phyloP scores from a whole-genome alignment of 1,140 invertebrate genomes.

The Archegozetes longisetosus region DNA sequence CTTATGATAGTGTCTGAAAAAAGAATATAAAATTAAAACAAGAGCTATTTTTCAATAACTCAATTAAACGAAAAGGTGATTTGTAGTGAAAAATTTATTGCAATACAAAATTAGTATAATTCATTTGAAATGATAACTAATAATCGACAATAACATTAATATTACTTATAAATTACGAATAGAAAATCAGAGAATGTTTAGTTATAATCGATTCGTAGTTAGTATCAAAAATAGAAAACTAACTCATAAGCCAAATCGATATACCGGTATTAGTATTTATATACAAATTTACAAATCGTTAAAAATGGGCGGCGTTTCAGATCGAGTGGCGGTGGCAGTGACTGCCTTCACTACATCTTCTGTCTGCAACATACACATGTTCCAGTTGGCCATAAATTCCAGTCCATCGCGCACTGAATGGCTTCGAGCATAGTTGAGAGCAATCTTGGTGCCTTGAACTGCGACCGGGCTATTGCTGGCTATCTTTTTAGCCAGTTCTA shows the following conservation, averaged over 20 bases:
- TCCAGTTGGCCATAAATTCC: constrained; percentile 56
- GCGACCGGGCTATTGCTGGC: constrained; percentile 85
- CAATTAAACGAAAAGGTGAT: too few species aligned
- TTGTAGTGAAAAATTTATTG: too few species aligned
- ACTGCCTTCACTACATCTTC: constrained; percentile 72
- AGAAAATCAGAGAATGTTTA: not conserved
- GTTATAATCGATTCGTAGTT: not conserved
- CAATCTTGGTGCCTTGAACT: constrained; percentile 72
- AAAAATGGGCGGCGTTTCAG: constrained; percentile 24
- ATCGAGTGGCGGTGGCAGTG: constrained; percentile 52
- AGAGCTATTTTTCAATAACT: too few species aligned
- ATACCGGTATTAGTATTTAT: not conserved
- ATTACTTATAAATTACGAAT: not conserved
- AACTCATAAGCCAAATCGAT: not conserved
- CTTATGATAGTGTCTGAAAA: too few species aligned
- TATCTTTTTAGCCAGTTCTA: constrained; percentile 58
- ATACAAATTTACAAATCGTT: constrained; percentile 20
- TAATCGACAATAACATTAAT: not conserved
- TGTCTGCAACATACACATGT: constrained; percentile 70
- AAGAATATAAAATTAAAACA: too few species aligned
- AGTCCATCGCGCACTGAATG: constrained; percentile 67
- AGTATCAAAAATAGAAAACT: not conserved
- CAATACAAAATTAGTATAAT: not conserved
- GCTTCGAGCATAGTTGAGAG: constrained; percentile 68
- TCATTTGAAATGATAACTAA: not conserved